Evolutionary conservation across 2,888 invertebrate species (phyloP), one percentile per base, ranked within the genome.

Genomic region (Heliconius erato): DNA sequence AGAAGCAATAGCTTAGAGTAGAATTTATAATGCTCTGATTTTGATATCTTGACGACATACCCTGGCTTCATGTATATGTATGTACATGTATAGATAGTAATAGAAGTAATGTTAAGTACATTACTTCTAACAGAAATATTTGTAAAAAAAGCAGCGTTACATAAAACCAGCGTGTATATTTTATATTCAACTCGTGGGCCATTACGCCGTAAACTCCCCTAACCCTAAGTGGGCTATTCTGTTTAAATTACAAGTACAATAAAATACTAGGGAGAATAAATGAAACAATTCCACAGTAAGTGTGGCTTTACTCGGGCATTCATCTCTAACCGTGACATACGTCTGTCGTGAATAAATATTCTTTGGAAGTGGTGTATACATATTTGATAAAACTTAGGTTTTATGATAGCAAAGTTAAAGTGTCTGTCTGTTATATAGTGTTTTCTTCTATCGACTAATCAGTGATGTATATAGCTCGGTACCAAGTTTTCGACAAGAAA

Each of bases 201-300:
- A 82, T 84, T 83, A 81, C 74, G 40, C 83, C 63, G 76, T 79
- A 76, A 79, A 76, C 65, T 82, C 65, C 49, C 80, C 79, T 71
- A 40, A 77, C 82, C 76, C 79, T 85, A 82, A 85, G 85, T 83
- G 83, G 84, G 82, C 82, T 85, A 84, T 85, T 82, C 72, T 79
- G 85, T 83, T 87, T 87, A 85, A 87, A 88, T 88, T 85, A 87
- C 87, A 85, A 86, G 86, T 86, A 81, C 83, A 85, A 88, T 87
- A 86, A 87, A 87, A 84, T 82, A 79, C 76, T 81, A 83, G 83
- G 79, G 82, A 67, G 79, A 84, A 86, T 86, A 88, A 87, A 87
- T 85, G 86, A 85, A 85, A 86, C 87, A 85, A 86, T 87, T 84
- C 83, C 71, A 77, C 67, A 54, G 74, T 82, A 83, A 84, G 83